Evolutionary conservation across 2,888 invertebrate genomes (phyloP), one percentile per base, ranked within the genome.

Genomic region (Agrotis exclamationis): DNA sequence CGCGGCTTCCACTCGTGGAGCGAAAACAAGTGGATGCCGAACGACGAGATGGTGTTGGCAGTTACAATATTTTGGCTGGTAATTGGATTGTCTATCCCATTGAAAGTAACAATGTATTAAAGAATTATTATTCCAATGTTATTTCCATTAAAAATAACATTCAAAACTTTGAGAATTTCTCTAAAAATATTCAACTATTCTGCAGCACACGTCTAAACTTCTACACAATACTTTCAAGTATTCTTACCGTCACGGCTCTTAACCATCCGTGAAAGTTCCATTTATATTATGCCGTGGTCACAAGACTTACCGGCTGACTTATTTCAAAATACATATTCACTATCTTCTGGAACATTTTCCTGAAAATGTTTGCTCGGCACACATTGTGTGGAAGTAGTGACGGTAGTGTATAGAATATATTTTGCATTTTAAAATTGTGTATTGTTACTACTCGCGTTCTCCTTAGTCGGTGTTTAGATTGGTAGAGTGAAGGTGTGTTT

Each of bases 261-360:
- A 44, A 47, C n/a, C 39, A 22, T 51, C 39, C 45, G 24, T 76
- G 18, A 70, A 60, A 60, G 7, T 56, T 53, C 53, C 45, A 64
- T 74, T 76, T 74, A 75, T 67, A 33, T 76, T 53, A 66, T 81
- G 63, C 70, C 62, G 51, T n/a, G 63, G 63, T 22, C 51, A 39
- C 39, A 24, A 11, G 48, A 63, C 56, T 76, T 60, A 7, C 50
- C 71, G 18, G n/a, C 18, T 70, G 82, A 79, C 63, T 78, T 76
- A 70, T 67, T 76, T 63, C 63, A 57, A 60, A 63, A 59, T 53
- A 53, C 47, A 70, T 24, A 39, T 39, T 9, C 11, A 64, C 45
- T 57, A 57, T 53, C 47, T 70, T 24, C 3, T 22, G 33, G 28
- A 22, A 70, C n/a, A 60, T 70, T 77, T 69, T 56, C 44, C 28